Percentiles rank a stretch among this genome's conserved stretches.
Evolutionary conservation across 2,113 vertebrate genomes (phyloP).

Genomic region (Rhodinocichla rosea): DNA sequence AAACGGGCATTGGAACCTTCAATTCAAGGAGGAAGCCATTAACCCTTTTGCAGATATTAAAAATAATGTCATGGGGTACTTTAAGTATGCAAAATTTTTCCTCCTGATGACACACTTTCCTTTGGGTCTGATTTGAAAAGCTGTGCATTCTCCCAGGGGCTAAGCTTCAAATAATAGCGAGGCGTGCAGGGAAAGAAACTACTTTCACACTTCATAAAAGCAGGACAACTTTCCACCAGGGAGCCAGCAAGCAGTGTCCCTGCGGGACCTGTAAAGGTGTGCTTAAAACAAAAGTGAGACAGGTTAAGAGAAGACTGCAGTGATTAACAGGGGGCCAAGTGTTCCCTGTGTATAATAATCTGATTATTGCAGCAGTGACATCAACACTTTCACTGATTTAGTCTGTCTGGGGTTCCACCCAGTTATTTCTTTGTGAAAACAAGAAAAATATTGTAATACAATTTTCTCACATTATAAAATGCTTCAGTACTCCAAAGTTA

Average conservation of each 20-base stretch:
- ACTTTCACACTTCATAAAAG: slow-evolving; percentile 40
- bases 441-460: not conserved
- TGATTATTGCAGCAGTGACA: not conserved
- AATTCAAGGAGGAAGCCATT: not conserved
- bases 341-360: not conserved
- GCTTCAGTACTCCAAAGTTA: not conserved
- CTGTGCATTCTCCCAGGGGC: not conserved
- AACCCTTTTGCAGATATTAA: not conserved
- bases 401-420: not conserved
- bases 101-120: not conserved
- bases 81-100: not conserved
- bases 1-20: not conserved
- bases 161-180: slow-evolving; percentile 15
- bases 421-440: not conserved
- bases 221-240: slow-evolving; percentile 17
- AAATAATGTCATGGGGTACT: not conserved
- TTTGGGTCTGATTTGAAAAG: slow-evolving; percentile 5
- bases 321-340: not conserved
- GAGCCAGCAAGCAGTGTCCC: not conserved
- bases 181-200: not conserved
- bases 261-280: not conserved
- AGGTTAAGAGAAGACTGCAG: not conserved
- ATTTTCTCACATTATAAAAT: not conserved
- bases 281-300: slow-evolving; percentile 16
- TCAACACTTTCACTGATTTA: not conserved